These are phyloP conservation scores for Atrichornis clamosus DNA, from an alignment of 2,113 vertebrate species.

Conservation along the genomic window DNA sequence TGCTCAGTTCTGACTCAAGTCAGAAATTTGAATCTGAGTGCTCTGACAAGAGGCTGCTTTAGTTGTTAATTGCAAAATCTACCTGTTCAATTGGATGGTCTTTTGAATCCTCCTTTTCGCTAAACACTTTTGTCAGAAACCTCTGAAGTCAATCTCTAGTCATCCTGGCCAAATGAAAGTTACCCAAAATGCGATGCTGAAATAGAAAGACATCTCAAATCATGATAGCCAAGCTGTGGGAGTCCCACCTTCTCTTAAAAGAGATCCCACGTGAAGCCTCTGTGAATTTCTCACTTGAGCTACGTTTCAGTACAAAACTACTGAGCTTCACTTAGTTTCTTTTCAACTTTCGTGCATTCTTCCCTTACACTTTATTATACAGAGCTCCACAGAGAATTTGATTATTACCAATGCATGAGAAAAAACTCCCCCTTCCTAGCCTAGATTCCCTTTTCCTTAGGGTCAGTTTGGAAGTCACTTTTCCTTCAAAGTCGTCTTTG, in stretches of 20 bases:
- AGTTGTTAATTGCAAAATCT: not conserved
- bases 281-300: not conserved
- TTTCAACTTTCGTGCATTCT: not conserved
- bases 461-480: not conserved
- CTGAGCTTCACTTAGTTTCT: not conserved
- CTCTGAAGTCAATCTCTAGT: not conserved
- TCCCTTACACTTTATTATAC: not conserved
- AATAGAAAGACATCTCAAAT: not conserved
- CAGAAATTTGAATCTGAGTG: not conserved
- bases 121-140: not conserved
- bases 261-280: not conserved
- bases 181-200: not conserved
- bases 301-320: not conserved
- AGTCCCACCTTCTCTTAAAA: not conserved
- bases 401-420: not conserved
- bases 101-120: not conserved
- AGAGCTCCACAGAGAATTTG: not conserved
- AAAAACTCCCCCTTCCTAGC: not conserved
- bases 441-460: not conserved
- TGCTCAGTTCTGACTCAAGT: not conserved
- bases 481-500: not conserved
- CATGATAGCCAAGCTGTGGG: not conserved
- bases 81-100: not conserved
- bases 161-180: not conserved
- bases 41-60: not conserved